Percentiles rank a stretch among this genome's conserved stretches.
Conservation (phyloP, 2,113 vertebrate genomes). For the Trochalopteron elliotii region DNA sequence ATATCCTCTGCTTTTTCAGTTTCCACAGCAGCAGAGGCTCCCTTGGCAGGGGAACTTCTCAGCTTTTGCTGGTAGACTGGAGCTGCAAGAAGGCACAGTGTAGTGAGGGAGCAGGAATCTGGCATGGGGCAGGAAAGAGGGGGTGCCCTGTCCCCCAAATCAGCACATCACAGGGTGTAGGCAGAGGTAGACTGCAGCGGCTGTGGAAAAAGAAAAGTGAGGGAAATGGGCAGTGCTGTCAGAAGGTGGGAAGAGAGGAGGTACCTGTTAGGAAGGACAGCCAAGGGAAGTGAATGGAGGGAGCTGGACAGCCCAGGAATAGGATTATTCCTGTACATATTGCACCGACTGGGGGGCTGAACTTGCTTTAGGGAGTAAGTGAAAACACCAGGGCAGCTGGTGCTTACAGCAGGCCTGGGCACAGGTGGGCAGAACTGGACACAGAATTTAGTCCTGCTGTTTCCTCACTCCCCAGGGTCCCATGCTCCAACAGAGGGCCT, state of each 20-base stretch:
- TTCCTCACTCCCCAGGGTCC: background rate
- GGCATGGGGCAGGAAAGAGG: background rate
- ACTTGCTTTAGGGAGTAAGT: background rate
- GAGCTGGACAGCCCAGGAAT: background rate
- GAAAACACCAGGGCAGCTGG: background rate
- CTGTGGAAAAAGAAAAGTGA: background rate
- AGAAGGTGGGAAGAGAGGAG: background rate
- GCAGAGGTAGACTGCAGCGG: background rate
- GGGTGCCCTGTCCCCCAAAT: background rate
- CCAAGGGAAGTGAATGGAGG: background rate
- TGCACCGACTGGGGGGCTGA: background rate
- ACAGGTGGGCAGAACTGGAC: background rate
- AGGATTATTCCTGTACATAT: background rate
- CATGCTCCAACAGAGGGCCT: background rate
- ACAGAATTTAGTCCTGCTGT: background rate
- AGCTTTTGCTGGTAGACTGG: background rate
- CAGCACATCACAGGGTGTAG: background rate
- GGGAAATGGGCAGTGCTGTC: background rate
- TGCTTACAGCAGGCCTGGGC: background rate
- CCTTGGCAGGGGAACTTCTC: background rate
- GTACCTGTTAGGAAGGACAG: background rate
- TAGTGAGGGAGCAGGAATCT: background rate
- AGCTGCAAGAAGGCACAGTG: background rate
- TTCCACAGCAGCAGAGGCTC: background rate
- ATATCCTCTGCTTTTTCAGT: background rate